Percentiles rank a stretch among this genome's conserved stretches.
phyloP scores from a whole-genome alignment of 2,113 vertebrate species.

The Hymenochirus boettgeri region DNA sequence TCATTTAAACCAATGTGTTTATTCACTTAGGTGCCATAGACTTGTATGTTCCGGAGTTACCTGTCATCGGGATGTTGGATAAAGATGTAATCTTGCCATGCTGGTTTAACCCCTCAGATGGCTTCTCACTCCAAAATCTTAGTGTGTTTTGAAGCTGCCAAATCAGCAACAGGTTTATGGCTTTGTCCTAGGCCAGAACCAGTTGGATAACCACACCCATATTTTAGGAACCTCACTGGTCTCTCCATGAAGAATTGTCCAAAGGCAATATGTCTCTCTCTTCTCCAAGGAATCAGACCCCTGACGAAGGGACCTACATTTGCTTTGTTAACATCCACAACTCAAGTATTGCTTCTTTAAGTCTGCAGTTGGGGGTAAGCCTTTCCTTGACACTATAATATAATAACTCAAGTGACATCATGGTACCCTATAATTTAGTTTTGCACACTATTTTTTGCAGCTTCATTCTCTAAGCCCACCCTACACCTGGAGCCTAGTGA shows the following conservation, averaged over 20 bases:
- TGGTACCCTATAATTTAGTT: too few relatives aligned
- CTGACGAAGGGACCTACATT: slow-evolving; percentile 87
- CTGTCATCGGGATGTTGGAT: slow-evolving; percentile 78
- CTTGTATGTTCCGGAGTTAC: slow-evolving; percentile 75
- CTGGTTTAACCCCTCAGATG: slow-evolving; percentile 64
- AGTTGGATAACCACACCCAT: slow-evolving; percentile 67
- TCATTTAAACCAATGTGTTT: too few relatives aligned
- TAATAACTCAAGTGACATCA: too few relatives aligned
- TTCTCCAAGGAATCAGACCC: slow-evolving; percentile 67
- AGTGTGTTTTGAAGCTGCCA: slow-evolving; percentile 89
- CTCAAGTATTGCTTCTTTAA: slow-evolving; percentile 68
- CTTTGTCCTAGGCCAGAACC: slow-evolving; percentile 65
- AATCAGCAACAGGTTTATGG: slow-evolving; percentile 83
- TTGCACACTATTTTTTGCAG: slow-evolving; percentile 51
- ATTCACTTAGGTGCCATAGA: slow-evolving; percentile 63
- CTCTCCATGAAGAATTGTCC: slow-evolving; percentile 68
- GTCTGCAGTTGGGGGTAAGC: slow-evolving; percentile 87
- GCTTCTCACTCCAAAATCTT: slow-evolving; percentile 73
- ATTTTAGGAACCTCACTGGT: slow-evolving; percentile 75
- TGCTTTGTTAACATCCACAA: slow-evolving; percentile 79
- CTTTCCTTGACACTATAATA: too few relatives aligned
- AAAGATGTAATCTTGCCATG: slow-evolving; percentile 68
- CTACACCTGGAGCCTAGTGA: slow-evolving; percentile 75
- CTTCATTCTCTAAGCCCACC: slow-evolving; percentile 82
- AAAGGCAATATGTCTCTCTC: slow-evolving; percentile 77